These are phyloP conservation scores for Cryptophagus acutangulus DNA, from an alignment of 2,888 invertebrate genomes.

Conservation along the genomic window DNA sequence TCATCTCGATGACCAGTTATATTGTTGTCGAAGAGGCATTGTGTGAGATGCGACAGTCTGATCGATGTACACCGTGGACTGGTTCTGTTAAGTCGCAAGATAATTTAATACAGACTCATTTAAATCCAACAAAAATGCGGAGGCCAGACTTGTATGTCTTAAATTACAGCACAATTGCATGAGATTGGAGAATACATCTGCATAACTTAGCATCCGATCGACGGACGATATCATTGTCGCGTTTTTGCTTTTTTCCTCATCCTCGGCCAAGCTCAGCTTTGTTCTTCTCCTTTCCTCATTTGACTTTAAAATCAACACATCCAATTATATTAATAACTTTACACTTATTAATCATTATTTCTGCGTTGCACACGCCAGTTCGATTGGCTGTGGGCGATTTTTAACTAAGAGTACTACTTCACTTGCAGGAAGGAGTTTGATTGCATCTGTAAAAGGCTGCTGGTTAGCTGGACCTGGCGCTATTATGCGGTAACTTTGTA, in stretches of 20 bases:
- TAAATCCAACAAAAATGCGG: slow-evolving; percentile 44
- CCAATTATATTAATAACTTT: too few relatives aligned
- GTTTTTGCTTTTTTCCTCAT: slow-evolving; percentile 21
- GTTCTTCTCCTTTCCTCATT: neutral
- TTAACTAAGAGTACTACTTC: too few relatives aligned
- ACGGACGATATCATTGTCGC: slow-evolving; percentile 44
- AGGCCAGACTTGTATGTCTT: slow-evolving; percentile 43
- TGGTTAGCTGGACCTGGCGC: slow-evolving; percentile 9
- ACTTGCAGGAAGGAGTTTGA: too few relatives aligned
- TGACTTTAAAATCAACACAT: slow-evolving; percentile 8
- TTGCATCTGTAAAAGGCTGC: too few relatives aligned
- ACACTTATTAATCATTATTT: too few relatives aligned
- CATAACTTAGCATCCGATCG: slow-evolving; percentile 46
- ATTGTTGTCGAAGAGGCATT: slow-evolving; percentile 23
- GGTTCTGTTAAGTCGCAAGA: slow-evolving; percentile 40
- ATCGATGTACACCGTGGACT: slow-evolving; percentile 41
- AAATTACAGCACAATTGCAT: slow-evolving; percentile 49
- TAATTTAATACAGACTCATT: slow-evolving; percentile 46
- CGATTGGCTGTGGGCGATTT: too few relatives aligned
- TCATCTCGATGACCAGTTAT: slow-evolving; percentile 17
- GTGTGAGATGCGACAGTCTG: slow-evolving; percentile 38
- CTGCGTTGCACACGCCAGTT: too few relatives aligned
- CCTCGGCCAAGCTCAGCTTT: neutral
- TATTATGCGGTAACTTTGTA: slow-evolving; percentile 32
- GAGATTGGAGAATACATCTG: slow-evolving; percentile 48